phyloP scores from a whole-genome alignment of 2,797 vertebrate genomes.

The Podarcis lilfordi region DNA sequence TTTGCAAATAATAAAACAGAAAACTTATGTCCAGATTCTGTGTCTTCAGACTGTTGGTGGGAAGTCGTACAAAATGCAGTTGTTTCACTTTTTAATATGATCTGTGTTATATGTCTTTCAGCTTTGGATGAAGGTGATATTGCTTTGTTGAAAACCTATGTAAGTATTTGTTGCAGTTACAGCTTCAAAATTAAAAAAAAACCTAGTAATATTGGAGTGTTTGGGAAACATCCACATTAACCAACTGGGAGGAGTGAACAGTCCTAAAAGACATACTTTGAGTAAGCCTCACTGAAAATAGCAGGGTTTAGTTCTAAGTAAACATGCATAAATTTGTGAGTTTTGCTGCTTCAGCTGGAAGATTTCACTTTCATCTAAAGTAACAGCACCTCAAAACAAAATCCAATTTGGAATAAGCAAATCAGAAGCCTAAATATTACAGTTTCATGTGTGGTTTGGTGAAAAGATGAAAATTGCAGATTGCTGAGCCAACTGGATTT shows the following conservation, averaged over 20 bases:
- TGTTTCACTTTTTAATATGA: slow-evolving; percentile 51
- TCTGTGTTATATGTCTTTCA: slow-evolving; percentile 71
- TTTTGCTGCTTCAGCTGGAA: background rate
- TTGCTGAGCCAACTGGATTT: too few species aligned
- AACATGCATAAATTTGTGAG: background rate
- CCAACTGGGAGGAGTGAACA: too few species aligned
- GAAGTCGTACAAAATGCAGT: background rate
- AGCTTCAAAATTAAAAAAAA: background rate
- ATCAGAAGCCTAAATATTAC: background rate
- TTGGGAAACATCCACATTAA: background rate
- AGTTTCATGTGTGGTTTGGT: background rate
- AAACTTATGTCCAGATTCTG: too few species aligned
- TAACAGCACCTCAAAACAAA: background rate
- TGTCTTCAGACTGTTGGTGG: background rate
- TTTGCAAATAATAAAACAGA: too few species aligned
- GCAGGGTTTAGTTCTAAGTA: background rate
- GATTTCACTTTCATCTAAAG: background rate
- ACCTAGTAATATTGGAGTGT: background rate
- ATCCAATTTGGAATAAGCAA: background rate
- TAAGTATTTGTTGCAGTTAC: slow-evolving; percentile 77
- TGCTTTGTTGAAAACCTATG: slow-evolving; percentile 96
- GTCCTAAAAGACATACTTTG: background rate
- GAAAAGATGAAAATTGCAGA: background rate
- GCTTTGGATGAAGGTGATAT: slow-evolving; percentile 99
- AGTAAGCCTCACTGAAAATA: background rate